Evolutionary conservation across 2,797 vertebrate genomes (phyloP).

Genomic region (Pangasius mekongensis): DNA sequence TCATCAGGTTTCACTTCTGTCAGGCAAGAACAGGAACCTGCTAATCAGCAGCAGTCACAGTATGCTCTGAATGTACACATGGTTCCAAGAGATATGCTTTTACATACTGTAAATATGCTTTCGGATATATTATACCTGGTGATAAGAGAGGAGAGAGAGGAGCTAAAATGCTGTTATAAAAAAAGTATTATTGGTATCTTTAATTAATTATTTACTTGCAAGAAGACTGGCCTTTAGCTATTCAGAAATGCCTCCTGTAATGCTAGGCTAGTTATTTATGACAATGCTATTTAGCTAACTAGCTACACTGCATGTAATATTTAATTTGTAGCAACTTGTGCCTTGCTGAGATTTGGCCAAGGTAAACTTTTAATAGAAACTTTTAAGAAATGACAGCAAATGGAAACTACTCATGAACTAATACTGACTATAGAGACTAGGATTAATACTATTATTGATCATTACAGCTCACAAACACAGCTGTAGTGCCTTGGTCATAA

Average conservation of each 20-base stretch:
- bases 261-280: background rate
- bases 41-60: background rate
- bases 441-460: background rate
- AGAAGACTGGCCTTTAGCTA: background rate
- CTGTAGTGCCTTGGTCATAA: background rate
- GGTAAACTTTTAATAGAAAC: background rate
- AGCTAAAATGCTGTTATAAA: background rate
- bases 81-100: background rate
- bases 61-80: background rate
- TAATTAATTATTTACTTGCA: background rate
- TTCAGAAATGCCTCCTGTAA: background rate
- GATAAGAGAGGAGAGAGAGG: background rate
- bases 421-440: background rate
- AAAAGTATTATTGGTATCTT: background rate
- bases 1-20: background rate
- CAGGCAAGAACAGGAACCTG: background rate
- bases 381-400: background rate
- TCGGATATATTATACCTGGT: background rate
- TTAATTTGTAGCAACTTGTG: too few relatives aligned
- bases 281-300: background rate
- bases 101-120: background rate
- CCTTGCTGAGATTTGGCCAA: background rate
- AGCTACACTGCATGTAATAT: too few relatives aligned
- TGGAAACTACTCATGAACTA: background rate
- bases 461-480: background rate